phyloP scores from a whole-genome alignment of 2,113 vertebrate genomes.

The Hippopotamus amphibius region DNA sequence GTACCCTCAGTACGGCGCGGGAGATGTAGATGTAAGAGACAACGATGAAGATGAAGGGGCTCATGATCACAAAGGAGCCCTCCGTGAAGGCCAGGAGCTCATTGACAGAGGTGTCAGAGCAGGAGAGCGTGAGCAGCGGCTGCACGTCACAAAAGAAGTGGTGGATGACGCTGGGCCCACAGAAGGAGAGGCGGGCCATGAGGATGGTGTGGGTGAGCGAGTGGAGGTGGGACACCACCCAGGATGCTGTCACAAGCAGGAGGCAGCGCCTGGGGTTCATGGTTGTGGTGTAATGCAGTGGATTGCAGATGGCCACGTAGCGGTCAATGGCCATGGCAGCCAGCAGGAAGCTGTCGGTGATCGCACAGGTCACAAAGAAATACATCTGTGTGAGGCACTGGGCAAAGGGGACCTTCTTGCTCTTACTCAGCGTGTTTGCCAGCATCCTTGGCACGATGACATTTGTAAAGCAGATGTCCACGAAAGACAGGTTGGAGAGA shows the following conservation, averaged over 20 bases:
- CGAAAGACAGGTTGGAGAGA: constrained; percentile 67
- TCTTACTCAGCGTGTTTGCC: constrained; percentile 59
- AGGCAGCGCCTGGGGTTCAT: constrained; percentile 40
- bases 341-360: constrained; percentile 59
- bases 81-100: constrained; percentile 54
- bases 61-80: constrained; percentile 50
- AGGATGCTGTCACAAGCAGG: not conserved
- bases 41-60: constrained; percentile 61
- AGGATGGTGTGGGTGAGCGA: constrained; percentile 48
- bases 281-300: constrained; percentile 27
- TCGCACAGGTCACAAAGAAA: constrained; percentile 71
- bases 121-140: constrained; percentile 59
- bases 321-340: constrained; percentile 47
- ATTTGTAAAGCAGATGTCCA: constrained; percentile 73
- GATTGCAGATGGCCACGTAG: constrained; percentile 65
- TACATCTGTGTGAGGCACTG: constrained; percentile 77
- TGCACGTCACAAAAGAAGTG: constrained; percentile 80
- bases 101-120: constrained; percentile 52
- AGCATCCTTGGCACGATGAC: constrained; percentile 66
- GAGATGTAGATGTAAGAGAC: constrained; percentile 26
- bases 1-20: constrained; percentile 12
- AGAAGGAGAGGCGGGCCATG: constrained; percentile 72
- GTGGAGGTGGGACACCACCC: constrained; percentile 63
- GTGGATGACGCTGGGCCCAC: constrained; percentile 64
- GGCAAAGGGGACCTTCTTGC: constrained; percentile 35